Evolutionary conservation across 2,797 vertebrate genomes (phyloP).

Genomic region (Artibeus jamaicensis): DNA sequence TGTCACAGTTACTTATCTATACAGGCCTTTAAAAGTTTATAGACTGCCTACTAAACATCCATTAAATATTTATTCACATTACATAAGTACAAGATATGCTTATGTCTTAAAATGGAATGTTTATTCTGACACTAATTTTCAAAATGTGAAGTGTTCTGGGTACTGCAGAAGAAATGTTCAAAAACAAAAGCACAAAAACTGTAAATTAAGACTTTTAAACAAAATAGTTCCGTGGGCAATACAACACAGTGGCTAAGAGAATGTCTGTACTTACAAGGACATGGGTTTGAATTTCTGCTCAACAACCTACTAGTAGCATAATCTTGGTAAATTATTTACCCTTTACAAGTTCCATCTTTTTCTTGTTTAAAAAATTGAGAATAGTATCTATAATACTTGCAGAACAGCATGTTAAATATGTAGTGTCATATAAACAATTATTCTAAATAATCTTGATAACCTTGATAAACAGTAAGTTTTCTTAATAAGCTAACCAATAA

Average conservation of each 20-base stretch:
- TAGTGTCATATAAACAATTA: background rate
- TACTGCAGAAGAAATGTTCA: background rate
- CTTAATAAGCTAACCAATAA: constrained; percentile 21
- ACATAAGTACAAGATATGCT: background rate
- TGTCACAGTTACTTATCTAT: background rate
- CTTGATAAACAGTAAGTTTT: background rate
- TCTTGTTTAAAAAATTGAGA: background rate
- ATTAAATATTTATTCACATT: background rate
- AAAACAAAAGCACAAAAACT: constrained; percentile 14
- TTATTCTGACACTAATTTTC: constrained; percentile 16
- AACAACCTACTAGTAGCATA: background rate
- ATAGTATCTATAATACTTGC: background rate
- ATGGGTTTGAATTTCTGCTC: background rate
- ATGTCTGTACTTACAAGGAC: background rate
- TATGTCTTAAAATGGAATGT: background rate
- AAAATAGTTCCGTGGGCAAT: background rate
- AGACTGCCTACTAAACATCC: background rate
- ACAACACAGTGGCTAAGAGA: background rate
- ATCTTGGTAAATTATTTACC: background rate
- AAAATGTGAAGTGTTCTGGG: background rate
- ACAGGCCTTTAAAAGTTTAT: background rate
- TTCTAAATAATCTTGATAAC: constrained; percentile 24
- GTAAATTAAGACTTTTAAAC: background rate
- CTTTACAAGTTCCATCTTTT: background rate
- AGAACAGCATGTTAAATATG: background rate